These are phyloP conservation scores for Batillaria attramentaria DNA, from an alignment of 1,140 invertebrate genomes.

Conservation along the genomic window DNA sequence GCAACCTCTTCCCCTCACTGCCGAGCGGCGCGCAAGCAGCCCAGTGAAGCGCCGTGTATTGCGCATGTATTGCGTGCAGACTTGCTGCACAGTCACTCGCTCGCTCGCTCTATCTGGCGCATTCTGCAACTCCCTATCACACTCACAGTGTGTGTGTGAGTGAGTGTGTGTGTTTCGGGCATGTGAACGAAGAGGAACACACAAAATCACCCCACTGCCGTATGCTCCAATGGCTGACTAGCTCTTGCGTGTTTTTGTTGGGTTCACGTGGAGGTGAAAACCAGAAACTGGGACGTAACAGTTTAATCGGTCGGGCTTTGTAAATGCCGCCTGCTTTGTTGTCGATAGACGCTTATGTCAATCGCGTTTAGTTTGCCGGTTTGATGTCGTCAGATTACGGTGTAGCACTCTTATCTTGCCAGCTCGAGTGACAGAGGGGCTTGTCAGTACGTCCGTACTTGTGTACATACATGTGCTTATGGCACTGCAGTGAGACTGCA, in stretches of 20 bases:
- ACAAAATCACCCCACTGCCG: conserved; percentile 13
- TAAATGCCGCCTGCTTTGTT: not conserved
- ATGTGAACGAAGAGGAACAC: not conserved
- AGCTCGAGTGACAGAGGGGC: too few species aligned
- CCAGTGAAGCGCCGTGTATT: too few species aligned
- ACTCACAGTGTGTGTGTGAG: not conserved
- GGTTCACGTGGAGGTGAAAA: not conserved
- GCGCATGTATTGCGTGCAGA: too few species aligned
- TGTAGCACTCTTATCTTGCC: too few species aligned
- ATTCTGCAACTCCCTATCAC: too few species aligned
- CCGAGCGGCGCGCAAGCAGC: too few species aligned
- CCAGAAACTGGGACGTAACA: not conserved
- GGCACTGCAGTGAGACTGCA: not conserved
- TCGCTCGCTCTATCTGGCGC: too few species aligned
- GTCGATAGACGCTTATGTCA: not conserved
- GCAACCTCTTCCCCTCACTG: too few species aligned
- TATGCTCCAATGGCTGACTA: not conserved
- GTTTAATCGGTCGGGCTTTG: not conserved
- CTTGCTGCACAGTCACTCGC: too few species aligned
- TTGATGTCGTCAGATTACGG: too few species aligned
- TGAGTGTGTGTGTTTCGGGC: not conserved
- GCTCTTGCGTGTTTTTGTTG: not conserved
- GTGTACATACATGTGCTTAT: not conserved
- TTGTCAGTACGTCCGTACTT: too few species aligned
- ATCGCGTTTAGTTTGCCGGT: too few species aligned